phyloP scores from a whole-genome alignment of 2,888 invertebrate genomes.

The Galeruca laticollis region DNA sequence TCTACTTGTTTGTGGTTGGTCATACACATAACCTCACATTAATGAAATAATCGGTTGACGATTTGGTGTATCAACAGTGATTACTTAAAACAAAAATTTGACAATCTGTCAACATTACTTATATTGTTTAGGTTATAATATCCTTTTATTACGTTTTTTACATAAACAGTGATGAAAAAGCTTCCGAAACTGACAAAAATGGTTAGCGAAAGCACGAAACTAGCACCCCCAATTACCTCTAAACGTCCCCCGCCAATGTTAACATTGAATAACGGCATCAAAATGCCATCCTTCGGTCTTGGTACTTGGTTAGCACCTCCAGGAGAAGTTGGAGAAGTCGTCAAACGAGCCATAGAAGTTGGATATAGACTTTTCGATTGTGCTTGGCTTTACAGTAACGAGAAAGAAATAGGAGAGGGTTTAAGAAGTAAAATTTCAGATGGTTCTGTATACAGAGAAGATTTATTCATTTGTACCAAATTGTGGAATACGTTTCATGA shows the following conservation, averaged over 20 bases:
- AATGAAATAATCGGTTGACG: no score
- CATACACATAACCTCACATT: no score
- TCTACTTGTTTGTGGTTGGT: no score
- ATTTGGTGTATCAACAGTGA: neutral
- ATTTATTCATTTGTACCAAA: conserved; percentile 82
- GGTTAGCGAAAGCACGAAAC: neutral
- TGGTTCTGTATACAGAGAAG: conserved; percentile 77
- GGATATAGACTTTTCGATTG: conserved; percentile 88
- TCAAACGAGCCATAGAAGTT: conserved; percentile 80
- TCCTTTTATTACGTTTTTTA: neutral
- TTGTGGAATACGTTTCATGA: conserved; percentile 92
- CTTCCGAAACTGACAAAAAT: neutral
- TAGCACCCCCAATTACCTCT: neutral
- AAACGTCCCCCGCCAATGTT: conserved; percentile 65
- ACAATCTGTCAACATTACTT: neutral
- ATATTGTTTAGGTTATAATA: neutral
- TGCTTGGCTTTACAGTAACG: conserved; percentile 79
- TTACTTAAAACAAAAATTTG: neutral
- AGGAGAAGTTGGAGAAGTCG: conserved; percentile 77
- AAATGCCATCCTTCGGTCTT: conserved; percentile 79
- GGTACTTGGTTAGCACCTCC: conserved; percentile 75
- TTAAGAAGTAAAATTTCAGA: conserved; percentile 75
- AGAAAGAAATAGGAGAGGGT: conserved; percentile 80
- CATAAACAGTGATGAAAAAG: neutral
- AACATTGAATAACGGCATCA: conserved; percentile 73